These are phyloP conservation scores for Idaea dimidiata DNA, from an alignment of 2,888 invertebrate genomes.

Conservation along the genomic window DNA sequence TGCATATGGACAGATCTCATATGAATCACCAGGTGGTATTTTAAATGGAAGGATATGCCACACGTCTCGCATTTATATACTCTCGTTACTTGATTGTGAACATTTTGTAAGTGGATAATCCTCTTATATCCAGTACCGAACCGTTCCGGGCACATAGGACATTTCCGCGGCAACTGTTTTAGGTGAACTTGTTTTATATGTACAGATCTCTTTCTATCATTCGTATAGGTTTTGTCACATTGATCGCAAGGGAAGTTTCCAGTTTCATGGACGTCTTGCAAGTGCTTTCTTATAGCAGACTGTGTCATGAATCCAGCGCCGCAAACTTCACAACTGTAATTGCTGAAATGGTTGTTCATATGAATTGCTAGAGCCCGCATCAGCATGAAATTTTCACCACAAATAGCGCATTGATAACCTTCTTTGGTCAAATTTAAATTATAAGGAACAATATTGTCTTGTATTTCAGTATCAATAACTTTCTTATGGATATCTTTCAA, in stretches of 20 bases:
- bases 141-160: slow-evolving; percentile 35
- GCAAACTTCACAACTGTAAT: slow-evolving; percentile 11
- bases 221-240: slow-evolving; percentile 41
- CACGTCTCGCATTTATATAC: slow-evolving; percentile 58
- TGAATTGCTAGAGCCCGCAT: slow-evolving; percentile 3
- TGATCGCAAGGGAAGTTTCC: slow-evolving; percentile 39
- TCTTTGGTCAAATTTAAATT: background rate
- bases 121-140: slow-evolving; percentile 42
- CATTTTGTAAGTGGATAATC: slow-evolving; percentile 38
- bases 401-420: background rate
- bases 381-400: background rate
- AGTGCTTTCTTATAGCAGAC: background rate
- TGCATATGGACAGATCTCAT: slow-evolving; percentile 62
- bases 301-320: slow-evolving; percentile 7
- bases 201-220: slow-evolving; percentile 4
- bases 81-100: slow-evolving; percentile 35
- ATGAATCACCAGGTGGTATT: slow-evolving; percentile 57
- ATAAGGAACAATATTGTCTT: background rate
- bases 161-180: background rate
- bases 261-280: slow-evolving; percentile 25
- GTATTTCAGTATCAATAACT: background rate
- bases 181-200: background rate
- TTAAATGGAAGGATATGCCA: slow-evolving; percentile 57
- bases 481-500: background rate
- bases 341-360: slow-evolving; percentile 11